Evolutionary conservation across 2,797 vertebrate species (phyloP), one percentile per base, ranked within the genome.

Genomic region (Dendrocincla fuliginosa): DNA sequence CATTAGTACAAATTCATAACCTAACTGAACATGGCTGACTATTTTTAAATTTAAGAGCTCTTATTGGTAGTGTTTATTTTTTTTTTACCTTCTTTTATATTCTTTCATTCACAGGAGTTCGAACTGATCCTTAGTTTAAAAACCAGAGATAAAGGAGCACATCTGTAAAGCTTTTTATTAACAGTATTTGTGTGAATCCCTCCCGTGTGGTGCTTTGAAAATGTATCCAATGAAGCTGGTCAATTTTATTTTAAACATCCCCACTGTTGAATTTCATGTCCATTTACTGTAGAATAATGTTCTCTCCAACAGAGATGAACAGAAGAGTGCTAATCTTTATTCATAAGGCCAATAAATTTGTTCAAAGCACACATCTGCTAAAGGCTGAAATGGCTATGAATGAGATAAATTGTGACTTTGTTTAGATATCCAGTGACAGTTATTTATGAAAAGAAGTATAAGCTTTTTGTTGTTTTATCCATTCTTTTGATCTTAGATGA

Each of bases 261-360:
- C 27, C 50, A 95, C 56, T 39, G 39, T 39, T 91, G 65, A 90
- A 90, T 93, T 95, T 87, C 84, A 68, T 86, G 61, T 95, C 80
- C 82, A 85, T 97, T 97, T 96, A 93, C 68, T 94, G 52, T 87
- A 89, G 82, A 97, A 96, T 93, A 92, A 94, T 92, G 30, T 95
- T 97, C 93, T 95, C 46, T 79, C 84, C 83, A 94, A 75, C 19
- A 9, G 69, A 93, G 69, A 76, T 91, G 78, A 96, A 93, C 57
- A 95, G 71, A 91, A 77, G 28, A 95, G 47, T 87, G 52, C 32
- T 97, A 63, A 97, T 97, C 81, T 97, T 97, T 98, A 97, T 97
- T 97, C 96, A 97, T 97, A 95, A 97, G 73, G 47, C 67, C 0
- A 95, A 95, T 95, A 96, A 73, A 87, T 93, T 96, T 94, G 60